Evolutionary conservation across 2,797 vertebrate genomes (phyloP).

Genomic region (Alcedo quadribrachys): DNA sequence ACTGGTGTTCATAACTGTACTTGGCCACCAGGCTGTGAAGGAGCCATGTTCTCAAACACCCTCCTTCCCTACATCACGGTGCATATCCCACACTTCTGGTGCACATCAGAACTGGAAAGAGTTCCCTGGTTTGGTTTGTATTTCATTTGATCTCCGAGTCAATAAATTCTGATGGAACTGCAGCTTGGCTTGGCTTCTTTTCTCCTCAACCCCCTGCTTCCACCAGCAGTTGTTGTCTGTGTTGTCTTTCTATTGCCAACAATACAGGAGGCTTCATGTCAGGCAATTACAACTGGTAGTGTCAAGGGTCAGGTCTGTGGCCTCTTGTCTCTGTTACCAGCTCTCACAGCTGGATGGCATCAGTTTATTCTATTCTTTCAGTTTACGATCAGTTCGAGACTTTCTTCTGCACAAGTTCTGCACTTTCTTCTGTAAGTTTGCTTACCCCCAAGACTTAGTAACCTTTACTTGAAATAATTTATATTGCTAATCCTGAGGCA

Average conservation of each 20-base stretch:
- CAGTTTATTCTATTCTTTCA: background rate
- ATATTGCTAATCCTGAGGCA: background rate
- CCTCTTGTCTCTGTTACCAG: slow-evolving; percentile 39
- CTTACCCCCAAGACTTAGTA: background rate
- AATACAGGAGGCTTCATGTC: background rate
- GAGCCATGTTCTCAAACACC: background rate
- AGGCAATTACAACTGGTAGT: background rate
- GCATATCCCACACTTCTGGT: background rate
- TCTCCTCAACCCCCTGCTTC: background rate
- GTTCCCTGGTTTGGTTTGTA: background rate
- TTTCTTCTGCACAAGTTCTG: background rate
- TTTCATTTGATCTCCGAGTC: background rate
- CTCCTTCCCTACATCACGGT: background rate
- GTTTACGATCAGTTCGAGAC: background rate
- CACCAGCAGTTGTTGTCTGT: background rate
- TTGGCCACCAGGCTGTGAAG: background rate
- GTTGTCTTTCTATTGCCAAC: background rate
- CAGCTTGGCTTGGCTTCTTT: background rate
- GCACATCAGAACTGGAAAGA: fast-evolving
- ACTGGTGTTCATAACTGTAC: background rate
- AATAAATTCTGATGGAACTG: background rate
- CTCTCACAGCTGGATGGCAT: slow-evolving; percentile 46
- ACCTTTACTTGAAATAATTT: background rate
- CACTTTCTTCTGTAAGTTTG: too few relatives aligned
- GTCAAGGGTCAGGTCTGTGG: slow-evolving; percentile 18